Evolutionary conservation across 2,113 vertebrate genomes (phyloP), one percentile per base, ranked within the genome.

Genomic region (Alligator mississippiensis): DNA sequence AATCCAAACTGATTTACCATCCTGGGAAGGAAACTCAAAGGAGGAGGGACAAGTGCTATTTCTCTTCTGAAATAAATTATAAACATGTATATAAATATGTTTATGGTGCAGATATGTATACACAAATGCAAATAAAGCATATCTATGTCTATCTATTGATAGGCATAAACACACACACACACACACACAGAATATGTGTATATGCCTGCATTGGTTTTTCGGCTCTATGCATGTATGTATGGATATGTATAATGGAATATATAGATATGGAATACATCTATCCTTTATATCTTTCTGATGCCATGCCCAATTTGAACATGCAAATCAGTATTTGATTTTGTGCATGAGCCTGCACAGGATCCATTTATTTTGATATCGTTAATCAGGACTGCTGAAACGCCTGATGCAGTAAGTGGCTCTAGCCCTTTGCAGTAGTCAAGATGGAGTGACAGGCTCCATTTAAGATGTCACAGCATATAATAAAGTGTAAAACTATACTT

Each of bases 401-500:
- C 96, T 97, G 97, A 97, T 97, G 97, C 77, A 95, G 96, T 97
- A 97, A 97, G 96, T 96, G 96, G 97, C 95, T 97, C 82, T 95
- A 97, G 97, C 97, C 98, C 97, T 96, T 96, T 96, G 97, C 97
- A 97, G 96, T 96, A 98, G 97, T 97, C 97, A 97, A 97, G 97
- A 93, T 68, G 93, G 97, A 98, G 97, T 97, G 97, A 98, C 97
- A 98, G 97, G 96, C 97, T 97, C 97, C 97, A 98, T 98, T 98
- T 98, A 98, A 97, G 98, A 98, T 98, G 98, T 98, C 97, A 98
- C 96, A 92, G 97, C 97, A 97, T 96, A 97, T 97, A 97, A 98
- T 97, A 97, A 98, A 98, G 97, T 97, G 97, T 97, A 98, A 98
- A 98, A 98, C 97, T 97, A 97, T 97, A 98, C 97, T 97, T 98